phyloP scores from a whole-genome alignment of 2,797 vertebrate species.

The Sciaenops ocellatus region DNA sequence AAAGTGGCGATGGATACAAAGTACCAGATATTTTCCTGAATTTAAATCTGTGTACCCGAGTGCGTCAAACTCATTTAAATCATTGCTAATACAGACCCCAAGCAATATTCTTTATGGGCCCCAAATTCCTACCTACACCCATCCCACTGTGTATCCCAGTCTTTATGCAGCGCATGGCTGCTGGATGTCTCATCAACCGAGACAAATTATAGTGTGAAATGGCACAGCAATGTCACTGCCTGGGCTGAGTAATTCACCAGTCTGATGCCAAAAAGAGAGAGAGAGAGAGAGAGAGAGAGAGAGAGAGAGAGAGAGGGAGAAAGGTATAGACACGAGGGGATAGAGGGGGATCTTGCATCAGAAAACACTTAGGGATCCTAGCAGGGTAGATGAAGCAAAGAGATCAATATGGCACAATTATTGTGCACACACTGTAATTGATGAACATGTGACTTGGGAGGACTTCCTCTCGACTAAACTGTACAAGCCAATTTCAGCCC shows the following conservation, averaged over 20 bases:
- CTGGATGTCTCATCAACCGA: conserved; percentile 19
- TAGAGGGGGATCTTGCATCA: conserved; percentile 51
- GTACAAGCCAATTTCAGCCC: conserved; percentile 68
- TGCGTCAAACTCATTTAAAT: background rate
- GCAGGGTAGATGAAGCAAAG: conserved; percentile 71
- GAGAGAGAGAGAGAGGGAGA: conserved; percentile 13
- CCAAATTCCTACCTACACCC: background rate
- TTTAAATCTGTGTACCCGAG: background rate
- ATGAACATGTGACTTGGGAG: conserved; percentile 70
- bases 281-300: conserved; percentile 11
- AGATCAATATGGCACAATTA: conserved; percentile 81
- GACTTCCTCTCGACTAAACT: conserved; percentile 55
- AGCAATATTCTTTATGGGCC: background rate
- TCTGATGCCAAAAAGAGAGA: conserved; percentile 32
- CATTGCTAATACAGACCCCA: background rate
- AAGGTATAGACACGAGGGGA: conserved; percentile 1
- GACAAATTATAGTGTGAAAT: conserved; percentile 40
- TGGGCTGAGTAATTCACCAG: conserved; percentile 28
- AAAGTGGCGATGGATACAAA: background rate
- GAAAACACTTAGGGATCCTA: conserved; percentile 71
- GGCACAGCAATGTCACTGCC: conserved; percentile 36
- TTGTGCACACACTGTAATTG: conserved; percentile 77
- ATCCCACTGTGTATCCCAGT: conserved; percentile 1
- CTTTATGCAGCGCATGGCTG: background rate
- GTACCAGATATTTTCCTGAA: background rate